Base-by-base conservation (phyloP, 64 coral and sea anemone species). In the Montipora foliosa region DNA sequence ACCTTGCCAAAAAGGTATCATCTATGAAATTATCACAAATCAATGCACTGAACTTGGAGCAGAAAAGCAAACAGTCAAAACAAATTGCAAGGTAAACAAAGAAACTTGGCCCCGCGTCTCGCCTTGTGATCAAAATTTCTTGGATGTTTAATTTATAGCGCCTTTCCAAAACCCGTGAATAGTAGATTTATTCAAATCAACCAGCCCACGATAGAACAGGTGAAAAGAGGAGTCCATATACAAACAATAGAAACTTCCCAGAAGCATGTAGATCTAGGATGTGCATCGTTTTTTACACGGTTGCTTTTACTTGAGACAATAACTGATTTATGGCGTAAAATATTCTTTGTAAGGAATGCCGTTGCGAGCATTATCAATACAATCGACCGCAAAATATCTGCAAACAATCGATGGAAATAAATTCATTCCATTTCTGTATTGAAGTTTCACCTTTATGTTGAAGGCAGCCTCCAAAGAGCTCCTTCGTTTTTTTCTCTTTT, bases 131-230 rank as follows among this genome's bases (percentile, higher is more conserved):
- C 21, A 82, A 82, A 64, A 64, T 64, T 64, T 11, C 11, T 67
- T 49, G 11, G 17, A 85, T 71, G 82, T 85, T 85, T 71, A 85
- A 85, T 85, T 69, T 47, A 85, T 69, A 71, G 66, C 47, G 37
- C 15, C 47, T 84, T 85, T 70, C 45, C 37, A 47, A 85, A 70
- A 49, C 16, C 11, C 45, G 47, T 51, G 64, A 85, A 85, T 83
- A 70, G 82, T 8, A 85, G 62, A 85, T 69, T 70, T 85, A 85
- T 85, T 85, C 82, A 85, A 85, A 85, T 85, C 82, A 50, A 70
- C 17, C 5, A 71, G 20, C 82, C 82, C 64, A 11, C 45, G 62
- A 47, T 19, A 21, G 62, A 71, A 22, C 82, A 85, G 82, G 82
- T 85, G 82, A 67, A 69, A 64, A 85, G 44, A 15, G 5, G 10